Conservation (phyloP, 2,113 vertebrate species). For the Gallinago jamesoni region DNA sequence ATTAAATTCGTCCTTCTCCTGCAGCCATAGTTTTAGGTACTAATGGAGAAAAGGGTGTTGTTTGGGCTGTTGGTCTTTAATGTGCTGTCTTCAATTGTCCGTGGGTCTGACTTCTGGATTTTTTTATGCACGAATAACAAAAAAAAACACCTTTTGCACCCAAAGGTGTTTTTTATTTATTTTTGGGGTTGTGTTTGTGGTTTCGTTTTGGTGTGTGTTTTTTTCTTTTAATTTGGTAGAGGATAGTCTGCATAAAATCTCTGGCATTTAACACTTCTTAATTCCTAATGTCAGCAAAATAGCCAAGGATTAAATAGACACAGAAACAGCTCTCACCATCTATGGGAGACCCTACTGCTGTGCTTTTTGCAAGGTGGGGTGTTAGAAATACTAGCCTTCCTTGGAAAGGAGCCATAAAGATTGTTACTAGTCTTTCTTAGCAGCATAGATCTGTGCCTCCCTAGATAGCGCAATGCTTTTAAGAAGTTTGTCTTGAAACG, state of each 20-base stretch:
- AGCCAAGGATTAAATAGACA: not conserved
- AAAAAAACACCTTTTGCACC: not conserved
- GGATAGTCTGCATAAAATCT: not conserved
- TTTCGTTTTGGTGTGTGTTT: not conserved
- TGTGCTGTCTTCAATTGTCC: not conserved
- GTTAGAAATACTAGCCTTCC: not conserved
- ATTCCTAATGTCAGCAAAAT: not conserved
- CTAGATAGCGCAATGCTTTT: not conserved
- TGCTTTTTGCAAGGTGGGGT: not conserved
- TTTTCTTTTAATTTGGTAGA: not conserved
- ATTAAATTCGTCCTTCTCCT: not conserved
- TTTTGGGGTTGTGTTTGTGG: too few species aligned
- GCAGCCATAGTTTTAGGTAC: not conserved
- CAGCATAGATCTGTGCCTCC: not conserved
- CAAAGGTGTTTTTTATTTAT: not conserved
- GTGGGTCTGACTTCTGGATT: rapidly evolving
- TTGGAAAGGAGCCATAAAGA: not conserved
- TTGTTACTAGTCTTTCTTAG: not conserved
- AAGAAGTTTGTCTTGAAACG: not conserved
- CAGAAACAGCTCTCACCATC: not conserved
- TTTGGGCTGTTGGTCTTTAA: not conserved
- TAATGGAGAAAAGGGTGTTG: not conserved
- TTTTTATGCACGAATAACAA: not conserved
- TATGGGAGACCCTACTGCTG: not conserved
- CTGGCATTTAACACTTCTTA: not conserved